Evolutionary conservation across 2,888 invertebrate genomes (phyloP).

Genomic region (Sarcophaga rosellei): DNA sequence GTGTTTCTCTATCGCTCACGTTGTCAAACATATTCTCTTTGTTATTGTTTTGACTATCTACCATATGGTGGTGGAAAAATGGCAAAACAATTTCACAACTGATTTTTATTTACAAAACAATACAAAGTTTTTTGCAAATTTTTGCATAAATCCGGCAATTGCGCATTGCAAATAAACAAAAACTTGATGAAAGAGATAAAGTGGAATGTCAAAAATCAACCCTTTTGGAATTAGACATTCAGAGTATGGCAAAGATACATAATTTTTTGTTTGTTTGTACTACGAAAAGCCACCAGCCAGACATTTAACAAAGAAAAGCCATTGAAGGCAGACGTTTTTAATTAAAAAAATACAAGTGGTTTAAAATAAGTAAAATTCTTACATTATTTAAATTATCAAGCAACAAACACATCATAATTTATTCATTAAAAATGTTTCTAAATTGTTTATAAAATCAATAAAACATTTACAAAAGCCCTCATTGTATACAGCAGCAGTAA

Average conservation of each 20-base stretch:
- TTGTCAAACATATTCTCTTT: neutral
- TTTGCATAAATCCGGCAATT: conserved; percentile 11
- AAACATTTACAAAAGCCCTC: neutral
- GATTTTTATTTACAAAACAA: conserved; percentile 48
- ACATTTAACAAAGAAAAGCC: conserved; percentile 58
- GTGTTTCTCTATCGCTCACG: neutral
- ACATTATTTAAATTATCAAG: neutral
- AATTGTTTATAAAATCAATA: conserved; percentile 7
- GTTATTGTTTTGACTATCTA: neutral
- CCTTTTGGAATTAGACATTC: conserved; percentile 29
- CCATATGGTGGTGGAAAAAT: neutral
- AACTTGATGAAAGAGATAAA: neutral
- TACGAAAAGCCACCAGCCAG: conserved; percentile 1
- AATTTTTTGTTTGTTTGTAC: conserved; percentile 13
- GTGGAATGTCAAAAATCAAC: conserved; percentile 45
- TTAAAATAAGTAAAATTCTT: neutral
- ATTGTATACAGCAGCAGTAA: neutral
- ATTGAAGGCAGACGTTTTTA: conserved; percentile 38
- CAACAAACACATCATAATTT: neutral
- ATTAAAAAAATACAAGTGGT: conserved; percentile 11
- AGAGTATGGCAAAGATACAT: conserved; percentile 12
- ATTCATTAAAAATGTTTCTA: neutral
- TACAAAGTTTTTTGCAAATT: neutral
- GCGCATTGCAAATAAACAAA: conserved; percentile 30
- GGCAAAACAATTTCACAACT: conserved; percentile 35